Conservation (phyloP, 2,113 vertebrate genomes). For the Neopipo cinnamomea region DNA sequence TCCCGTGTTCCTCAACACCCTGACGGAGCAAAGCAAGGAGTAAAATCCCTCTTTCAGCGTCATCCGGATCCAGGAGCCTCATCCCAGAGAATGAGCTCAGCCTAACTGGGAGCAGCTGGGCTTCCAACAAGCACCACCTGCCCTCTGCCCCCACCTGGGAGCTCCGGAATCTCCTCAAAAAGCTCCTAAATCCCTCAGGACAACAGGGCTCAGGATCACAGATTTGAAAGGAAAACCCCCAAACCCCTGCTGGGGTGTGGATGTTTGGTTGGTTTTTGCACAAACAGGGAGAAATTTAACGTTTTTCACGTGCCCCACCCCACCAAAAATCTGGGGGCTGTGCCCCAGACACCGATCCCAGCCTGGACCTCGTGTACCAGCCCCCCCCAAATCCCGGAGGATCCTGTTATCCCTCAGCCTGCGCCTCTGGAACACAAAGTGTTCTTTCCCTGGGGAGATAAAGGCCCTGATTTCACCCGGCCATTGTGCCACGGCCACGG, state of each 20-base stretch:
- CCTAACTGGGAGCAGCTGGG: accelerated
- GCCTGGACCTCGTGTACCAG: accelerated
- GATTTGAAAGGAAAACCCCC: too few species aligned
- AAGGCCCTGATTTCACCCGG: accelerated
- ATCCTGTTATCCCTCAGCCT: neutral
- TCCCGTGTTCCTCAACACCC: neutral
- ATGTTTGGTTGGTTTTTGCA: neutral
- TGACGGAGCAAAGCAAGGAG: neutral
- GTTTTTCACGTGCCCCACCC: accelerated
- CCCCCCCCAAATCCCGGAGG: neutral
- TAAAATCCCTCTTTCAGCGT: neutral
- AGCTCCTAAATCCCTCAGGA: neutral
- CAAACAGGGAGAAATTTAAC: accelerated
- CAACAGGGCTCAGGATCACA: neutral
- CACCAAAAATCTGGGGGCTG: neutral
- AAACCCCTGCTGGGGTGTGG: accelerated
- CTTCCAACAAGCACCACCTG: neutral
- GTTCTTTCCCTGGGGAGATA: neutral
- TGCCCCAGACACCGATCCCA: neutral
- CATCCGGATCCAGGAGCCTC: neutral
- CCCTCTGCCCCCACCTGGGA: neutral
- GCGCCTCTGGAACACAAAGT: neutral
- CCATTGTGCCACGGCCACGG: neutral
- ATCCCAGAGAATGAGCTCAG: accelerated
- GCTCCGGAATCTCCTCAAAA: neutral